Evolutionary conservation across 2,888 invertebrate genomes (phyloP).

Genomic region (Eurytoma californica): DNA sequence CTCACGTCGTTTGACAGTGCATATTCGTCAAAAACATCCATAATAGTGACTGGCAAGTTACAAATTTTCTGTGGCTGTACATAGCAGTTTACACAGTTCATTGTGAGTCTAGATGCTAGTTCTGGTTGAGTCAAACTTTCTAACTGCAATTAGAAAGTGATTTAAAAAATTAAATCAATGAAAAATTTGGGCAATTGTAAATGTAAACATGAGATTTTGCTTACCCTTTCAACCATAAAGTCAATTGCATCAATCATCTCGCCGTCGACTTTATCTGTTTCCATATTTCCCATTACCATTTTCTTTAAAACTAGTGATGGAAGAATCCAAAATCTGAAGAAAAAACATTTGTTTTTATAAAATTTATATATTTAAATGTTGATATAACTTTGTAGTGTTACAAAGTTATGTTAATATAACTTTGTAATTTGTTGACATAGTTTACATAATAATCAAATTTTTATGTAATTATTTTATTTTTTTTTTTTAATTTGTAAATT

Average conservation of each 20-base stretch:
- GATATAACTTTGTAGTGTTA: too few species aligned
- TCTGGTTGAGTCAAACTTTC: slow-evolving; percentile 89
- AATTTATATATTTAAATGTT: too few species aligned
- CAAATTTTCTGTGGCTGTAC: slow-evolving; percentile 85
- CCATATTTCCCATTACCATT: slow-evolving; percentile 92
- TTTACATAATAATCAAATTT: too few species aligned
- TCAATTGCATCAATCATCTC: slow-evolving; percentile 90
- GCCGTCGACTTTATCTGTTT: slow-evolving; percentile 82
- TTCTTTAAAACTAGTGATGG: slow-evolving; percentile 89
- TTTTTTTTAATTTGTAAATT: too few species aligned
- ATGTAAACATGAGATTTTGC: slow-evolving; percentile 59
- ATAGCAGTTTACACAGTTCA: slow-evolving; percentile 88
- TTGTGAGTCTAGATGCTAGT: slow-evolving; percentile 89
- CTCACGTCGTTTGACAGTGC: slow-evolving; percentile 86
- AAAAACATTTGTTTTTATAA: too few species aligned
- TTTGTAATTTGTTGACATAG: too few species aligned
- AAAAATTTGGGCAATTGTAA: not conserved
- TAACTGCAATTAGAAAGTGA: slow-evolving; percentile 77
- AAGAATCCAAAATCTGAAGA: slow-evolving; percentile 85
- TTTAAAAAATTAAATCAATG: not conserved
- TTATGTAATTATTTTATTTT: too few species aligned
- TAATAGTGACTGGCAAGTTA: slow-evolving; percentile 85
- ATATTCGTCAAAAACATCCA: slow-evolving; percentile 93
- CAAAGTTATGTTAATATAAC: too few species aligned
- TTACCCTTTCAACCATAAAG: slow-evolving; percentile 92